Evolutionary conservation across 2,113 vertebrate species (phyloP).

Genomic region (Hylia prasina): DNA sequence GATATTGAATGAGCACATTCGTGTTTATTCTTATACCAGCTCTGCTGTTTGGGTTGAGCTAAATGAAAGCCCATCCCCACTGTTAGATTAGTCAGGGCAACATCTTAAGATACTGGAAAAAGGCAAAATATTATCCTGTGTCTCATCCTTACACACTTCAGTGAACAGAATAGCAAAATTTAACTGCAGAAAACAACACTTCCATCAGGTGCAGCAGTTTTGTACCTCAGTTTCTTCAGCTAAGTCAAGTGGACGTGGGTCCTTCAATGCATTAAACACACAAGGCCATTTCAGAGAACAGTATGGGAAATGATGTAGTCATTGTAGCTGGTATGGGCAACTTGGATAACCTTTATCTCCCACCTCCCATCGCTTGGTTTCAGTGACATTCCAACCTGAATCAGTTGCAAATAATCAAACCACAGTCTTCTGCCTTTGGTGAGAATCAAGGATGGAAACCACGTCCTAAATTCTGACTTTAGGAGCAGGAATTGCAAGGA

Average conservation of each 20-base stretch:
- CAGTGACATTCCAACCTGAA: neutral
- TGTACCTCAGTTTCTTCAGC: neutral
- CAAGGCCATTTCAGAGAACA: neutral
- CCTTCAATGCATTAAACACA: neutral
- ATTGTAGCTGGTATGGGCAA: neutral
- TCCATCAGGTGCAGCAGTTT: neutral
- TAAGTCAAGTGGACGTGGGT: fast-evolving
- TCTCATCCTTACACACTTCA: neutral
- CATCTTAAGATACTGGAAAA: neutral
- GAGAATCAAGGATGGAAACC: neutral
- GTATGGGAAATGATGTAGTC: neutral
- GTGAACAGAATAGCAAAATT: fast-evolving
- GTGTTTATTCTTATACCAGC: neutral
- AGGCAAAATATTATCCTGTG: neutral
- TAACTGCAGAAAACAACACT: neutral
- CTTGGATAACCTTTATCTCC: neutral
- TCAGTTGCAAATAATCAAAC: neutral
- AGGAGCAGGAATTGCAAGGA: neutral
- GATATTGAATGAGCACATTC: neutral
- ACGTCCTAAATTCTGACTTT: neutral
- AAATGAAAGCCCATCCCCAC: neutral
- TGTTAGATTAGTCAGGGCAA: neutral
- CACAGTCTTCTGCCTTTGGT: neutral
- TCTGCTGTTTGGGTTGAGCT: neutral
- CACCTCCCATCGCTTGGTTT: neutral